Base-by-base conservation (phyloP, 2,888 invertebrate species). In the Resseliella maxima region DNA sequence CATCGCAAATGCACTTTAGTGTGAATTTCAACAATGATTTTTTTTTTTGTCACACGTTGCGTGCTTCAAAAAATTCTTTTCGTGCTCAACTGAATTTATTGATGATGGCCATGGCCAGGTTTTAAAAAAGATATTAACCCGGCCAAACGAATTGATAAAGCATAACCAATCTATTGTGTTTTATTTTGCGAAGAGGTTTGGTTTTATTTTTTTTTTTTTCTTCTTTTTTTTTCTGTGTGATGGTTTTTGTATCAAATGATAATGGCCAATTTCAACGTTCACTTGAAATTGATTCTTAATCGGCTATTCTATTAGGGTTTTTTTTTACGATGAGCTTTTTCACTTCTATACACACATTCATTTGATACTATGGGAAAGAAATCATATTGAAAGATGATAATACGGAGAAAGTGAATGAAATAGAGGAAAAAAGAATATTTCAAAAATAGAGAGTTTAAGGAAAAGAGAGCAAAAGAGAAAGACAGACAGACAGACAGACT, bases 211-310 rank as follows among this genome's bases (percentile, higher is more conserved):
- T 59, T n/a, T 50, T 12, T 50, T 50, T 21, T 21, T 12, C 18
- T 50, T 8, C 6, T 59, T 59, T 24, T n/a, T n/a, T n/a, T n/a
- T n/a, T n/a, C n/a, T n/a, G n/a, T n/a, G n/a, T n/a, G n/a, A n/a
- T n/a, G n/a, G n/a, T n/a, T n/a, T 59, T 3, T 59, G 59, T 5
- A 27, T 59, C 59, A 24, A n/a, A n/a, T 59, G 59, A 59, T 18
- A 59, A 59, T 27, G 27, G 24, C 24, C 12, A 59, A 59, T 59
- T 59, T 59, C 24, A 27, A 59, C 59, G 6, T n/a, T 59, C 59
- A 59, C 59, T 59, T 27, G 59, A 59, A 59, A 59, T 59, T 59
- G 59, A 59, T 15, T 59, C 59, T 59, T 59, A 59, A 59, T 59
- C 59, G 59, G 59, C 24, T 59, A 24, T 59, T 59, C 24, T 59